A percentile compares a stretch with the other conserved stretches of the same genome.
Evolutionary conservation across 2,797 vertebrate species (phyloP).

Genomic region (Sarcoramphus papa): DNA sequence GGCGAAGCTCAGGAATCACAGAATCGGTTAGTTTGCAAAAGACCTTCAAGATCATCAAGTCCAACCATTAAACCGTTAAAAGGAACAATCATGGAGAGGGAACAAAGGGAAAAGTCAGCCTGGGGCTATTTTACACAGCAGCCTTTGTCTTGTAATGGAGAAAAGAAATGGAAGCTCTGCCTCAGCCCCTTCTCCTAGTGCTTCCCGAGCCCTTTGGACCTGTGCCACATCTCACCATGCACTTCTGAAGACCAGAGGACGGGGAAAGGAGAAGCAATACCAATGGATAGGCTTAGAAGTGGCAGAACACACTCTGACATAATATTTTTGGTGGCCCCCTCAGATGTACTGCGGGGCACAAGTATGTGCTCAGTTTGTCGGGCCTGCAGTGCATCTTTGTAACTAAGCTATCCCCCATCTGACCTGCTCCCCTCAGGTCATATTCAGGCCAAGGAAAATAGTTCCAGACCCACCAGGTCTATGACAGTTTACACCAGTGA

Average conservation of each 20-base stretch:
- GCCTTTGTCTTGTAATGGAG: background rate
- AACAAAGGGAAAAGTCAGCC: background rate
- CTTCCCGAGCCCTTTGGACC: background rate
- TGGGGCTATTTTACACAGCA: background rate
- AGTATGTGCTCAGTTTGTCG: background rate
- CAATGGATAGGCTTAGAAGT: background rate
- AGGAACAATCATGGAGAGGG: no score
- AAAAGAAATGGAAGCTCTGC: background rate
- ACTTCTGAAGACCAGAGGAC: background rate
- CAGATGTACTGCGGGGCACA: background rate
- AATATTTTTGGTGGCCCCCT: background rate
- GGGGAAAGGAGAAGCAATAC: background rate
- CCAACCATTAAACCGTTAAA: no score
- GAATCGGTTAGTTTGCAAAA: background rate
- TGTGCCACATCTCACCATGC: background rate
- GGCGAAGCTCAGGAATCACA: background rate
- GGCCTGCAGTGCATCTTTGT: background rate
- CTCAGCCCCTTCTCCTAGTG: background rate
- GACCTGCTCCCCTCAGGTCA: background rate
- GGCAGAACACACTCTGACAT: background rate
- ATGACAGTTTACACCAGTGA: background rate
- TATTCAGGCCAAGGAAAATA: background rate
- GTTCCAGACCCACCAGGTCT: accelerated
- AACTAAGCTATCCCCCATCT: background rate
- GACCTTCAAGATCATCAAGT: no score